Evolutionary conservation across 2,888 invertebrate genomes (phyloP).

Genomic region (Polydrusus cervinus): DNA sequence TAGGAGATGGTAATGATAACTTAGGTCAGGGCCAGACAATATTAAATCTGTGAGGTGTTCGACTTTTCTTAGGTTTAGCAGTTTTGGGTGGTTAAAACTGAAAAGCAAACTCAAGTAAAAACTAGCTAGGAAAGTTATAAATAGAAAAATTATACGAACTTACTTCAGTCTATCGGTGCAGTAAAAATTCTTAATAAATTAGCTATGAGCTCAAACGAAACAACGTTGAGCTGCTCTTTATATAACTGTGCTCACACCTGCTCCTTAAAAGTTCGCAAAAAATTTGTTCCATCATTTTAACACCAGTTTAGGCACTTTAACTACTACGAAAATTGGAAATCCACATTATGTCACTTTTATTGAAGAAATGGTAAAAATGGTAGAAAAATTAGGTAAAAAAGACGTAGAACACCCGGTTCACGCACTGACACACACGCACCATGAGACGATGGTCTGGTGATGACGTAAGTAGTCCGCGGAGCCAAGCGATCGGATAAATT

Average conservation of each 20-base stretch:
- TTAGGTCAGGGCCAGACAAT: constrained; percentile 10
- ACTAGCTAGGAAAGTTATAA: constrained; percentile 41
- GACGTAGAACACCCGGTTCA: constrained; percentile 28
- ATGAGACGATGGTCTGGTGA: constrained; percentile 55
- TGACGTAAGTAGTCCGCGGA: constrained; percentile 62
- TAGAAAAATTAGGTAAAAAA: neutral
- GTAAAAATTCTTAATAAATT: constrained; percentile 52
- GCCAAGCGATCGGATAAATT: constrained; percentile 69
- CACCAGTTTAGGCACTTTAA: constrained; percentile 27
- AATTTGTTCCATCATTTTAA: constrained; percentile 45
- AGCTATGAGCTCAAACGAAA: constrained; percentile 46
- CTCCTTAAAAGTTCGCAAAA: constrained; percentile 35
- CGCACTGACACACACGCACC: constrained; percentile 53
- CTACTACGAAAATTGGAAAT: constrained; percentile 23
- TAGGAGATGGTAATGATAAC: constrained; percentile 3
- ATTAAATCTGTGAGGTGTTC: constrained; percentile 5
- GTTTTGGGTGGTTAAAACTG: neutral
- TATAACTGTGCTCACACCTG: constrained; percentile 48
- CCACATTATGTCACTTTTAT: constrained; percentile 41
- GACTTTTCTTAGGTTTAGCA: neutral
- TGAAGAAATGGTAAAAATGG: constrained; percentile 19
- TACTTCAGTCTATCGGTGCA: constrained; percentile 48
- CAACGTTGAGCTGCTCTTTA: constrained; percentile 41
- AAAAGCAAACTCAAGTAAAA: constrained; percentile 19
- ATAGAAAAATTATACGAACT: constrained; percentile 53